These are phyloP conservation scores for Chironomus tepperi DNA, from an alignment of 1,140 invertebrate species.

Conservation along the genomic window DNA sequence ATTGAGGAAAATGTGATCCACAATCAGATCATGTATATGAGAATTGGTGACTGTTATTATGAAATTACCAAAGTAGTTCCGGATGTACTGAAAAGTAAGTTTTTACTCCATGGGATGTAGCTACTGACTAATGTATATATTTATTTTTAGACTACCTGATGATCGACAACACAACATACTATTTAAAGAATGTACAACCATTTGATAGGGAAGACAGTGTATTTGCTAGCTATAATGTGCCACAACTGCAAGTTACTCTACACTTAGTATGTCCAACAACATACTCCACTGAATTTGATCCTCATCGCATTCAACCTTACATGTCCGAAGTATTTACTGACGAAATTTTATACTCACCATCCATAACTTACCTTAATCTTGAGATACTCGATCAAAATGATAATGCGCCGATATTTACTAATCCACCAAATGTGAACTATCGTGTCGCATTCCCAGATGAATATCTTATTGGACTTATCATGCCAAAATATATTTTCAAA, in stretches of 20 bases:
- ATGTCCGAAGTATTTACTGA: not conserved
- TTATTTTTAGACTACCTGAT: constrained; percentile 3
- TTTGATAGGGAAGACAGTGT: constrained; percentile 18
- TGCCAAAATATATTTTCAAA: constrained; percentile 26
- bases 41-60: constrained; percentile 15
- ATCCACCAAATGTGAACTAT: not conserved
- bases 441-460: constrained; percentile 27
- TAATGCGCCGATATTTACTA: constrained; percentile 26
- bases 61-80: constrained; percentile 5
- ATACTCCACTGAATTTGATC: not conserved
- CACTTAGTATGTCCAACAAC: not conserved
- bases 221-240: not conserved
- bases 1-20: not conserved
- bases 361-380: constrained; percentile 21
- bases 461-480: not conserved
- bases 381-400: constrained; percentile 28
- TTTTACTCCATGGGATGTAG: no score
- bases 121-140: no score
- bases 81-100: not conserved
- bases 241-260: constrained; percentile 24
- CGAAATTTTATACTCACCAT: constrained; percentile 22
- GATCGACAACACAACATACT: not conserved
- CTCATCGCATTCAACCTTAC: not conserved
- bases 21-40: not conserved
- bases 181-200: not conserved